These are phyloP conservation scores for Diogma glabrata DNA, from an alignment of 2,888 invertebrate genomes.

Conservation along the genomic window DNA sequence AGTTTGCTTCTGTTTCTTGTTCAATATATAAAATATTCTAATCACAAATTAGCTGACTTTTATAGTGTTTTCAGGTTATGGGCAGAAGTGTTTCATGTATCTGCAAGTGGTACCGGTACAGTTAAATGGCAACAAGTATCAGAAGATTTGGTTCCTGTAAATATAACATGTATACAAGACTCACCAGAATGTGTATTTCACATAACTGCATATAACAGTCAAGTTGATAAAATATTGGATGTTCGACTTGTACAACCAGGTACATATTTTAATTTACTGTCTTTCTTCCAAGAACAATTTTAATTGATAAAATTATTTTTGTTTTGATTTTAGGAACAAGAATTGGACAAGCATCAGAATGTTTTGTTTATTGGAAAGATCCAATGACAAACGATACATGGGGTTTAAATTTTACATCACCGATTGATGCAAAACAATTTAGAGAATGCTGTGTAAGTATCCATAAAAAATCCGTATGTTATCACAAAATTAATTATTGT, in stretches of 20 bases:
- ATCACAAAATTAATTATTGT: too few relatives aligned
- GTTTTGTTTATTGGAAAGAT: conserved; percentile 98
- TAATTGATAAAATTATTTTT: too few relatives aligned
- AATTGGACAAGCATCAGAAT: conserved; percentile 95
- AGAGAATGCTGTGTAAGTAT: conserved; percentile 93
- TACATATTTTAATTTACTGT: too few relatives aligned
- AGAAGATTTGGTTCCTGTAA: conserved; percentile 95
- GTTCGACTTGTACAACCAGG: conserved; percentile 95
- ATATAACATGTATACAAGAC: conserved; percentile 96
- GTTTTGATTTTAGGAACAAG: conserved; percentile 83
- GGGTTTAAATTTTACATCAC: conserved; percentile 96
- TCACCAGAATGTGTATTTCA: conserved; percentile 95
- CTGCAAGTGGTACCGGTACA: conserved; percentile 81
- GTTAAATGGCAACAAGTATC: conserved; percentile 98
- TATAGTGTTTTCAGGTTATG: conserved; percentile 64
- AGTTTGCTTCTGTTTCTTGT: too few relatives aligned
- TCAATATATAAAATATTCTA: too few relatives aligned
- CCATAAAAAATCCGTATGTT: too few relatives aligned
- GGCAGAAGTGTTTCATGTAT: conserved; percentile 98
- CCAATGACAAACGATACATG: conserved; percentile 94
- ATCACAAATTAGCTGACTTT: conserved; percentile 6
- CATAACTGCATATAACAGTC: conserved; percentile 97
- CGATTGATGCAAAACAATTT: conserved; percentile 95
- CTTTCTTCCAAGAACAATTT: too few relatives aligned
- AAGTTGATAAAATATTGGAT: conserved; percentile 96